A percentile compares a stretch with the other conserved stretches of the same genome.
Evolutionary conservation across 2,113 vertebrate genomes (phyloP).

Genomic region (Scartelaos histophorus): DNA sequence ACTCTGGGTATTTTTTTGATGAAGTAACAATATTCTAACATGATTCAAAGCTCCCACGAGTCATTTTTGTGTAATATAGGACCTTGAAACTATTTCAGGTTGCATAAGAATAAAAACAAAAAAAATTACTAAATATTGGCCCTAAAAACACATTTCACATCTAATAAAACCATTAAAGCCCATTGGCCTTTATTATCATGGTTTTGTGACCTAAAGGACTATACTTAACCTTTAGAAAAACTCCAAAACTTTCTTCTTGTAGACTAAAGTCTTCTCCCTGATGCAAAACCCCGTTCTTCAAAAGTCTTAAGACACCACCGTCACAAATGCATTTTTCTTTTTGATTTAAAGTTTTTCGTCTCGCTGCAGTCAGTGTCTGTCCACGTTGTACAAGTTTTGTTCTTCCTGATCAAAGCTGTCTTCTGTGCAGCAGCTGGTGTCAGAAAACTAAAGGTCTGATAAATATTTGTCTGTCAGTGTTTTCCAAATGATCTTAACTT

Average conservation of each 20-base stretch:
- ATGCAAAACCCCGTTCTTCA: not conserved
- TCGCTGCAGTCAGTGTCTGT: slow-evolving; percentile 1
- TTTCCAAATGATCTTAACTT: slow-evolving; percentile 25
- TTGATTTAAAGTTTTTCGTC: not conserved
- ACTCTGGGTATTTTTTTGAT: too few relatives aligned
- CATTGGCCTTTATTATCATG: too few relatives aligned
- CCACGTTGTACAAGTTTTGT: slow-evolving; percentile 6
- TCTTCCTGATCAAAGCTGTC: slow-evolving; percentile 5
- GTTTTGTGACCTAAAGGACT: not conserved
- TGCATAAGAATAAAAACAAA: not conserved
- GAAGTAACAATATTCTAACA: too few relatives aligned
- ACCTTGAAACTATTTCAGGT: too few relatives aligned
- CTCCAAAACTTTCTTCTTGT: not conserved
- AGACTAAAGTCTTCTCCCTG: slow-evolving; percentile 16
- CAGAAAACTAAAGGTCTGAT: not conserved
- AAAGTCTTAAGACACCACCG: not conserved
- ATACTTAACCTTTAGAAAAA: not conserved
- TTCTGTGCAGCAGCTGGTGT: slow-evolving; percentile 10
- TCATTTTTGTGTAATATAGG: too few relatives aligned
- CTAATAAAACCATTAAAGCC: too few relatives aligned
- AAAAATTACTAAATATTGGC: too few relatives aligned
- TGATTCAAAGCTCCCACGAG: too few relatives aligned
- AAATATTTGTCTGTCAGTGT: slow-evolving; percentile 23
- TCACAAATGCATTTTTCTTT: slow-evolving; percentile 2
- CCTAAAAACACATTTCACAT: too few relatives aligned